Evolutionary conservation across 2,113 vertebrate genomes (phyloP).

Genomic region (Tragelaphus strepsiceros): DNA sequence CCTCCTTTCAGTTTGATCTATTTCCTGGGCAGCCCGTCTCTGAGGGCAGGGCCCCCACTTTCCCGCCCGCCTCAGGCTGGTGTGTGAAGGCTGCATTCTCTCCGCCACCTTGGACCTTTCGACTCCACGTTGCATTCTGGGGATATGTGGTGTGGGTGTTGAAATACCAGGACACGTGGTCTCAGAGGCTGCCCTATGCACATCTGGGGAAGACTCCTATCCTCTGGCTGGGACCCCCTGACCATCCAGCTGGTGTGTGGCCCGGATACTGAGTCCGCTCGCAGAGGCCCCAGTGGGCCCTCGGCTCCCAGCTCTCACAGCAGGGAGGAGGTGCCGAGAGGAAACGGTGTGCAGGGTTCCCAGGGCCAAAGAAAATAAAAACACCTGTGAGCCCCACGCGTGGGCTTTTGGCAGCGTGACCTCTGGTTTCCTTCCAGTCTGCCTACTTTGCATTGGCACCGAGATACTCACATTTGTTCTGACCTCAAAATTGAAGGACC

Average conservation of each 20-base stretch:
- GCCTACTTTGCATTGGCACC: not conserved
- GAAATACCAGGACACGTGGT: slow-evolving; percentile 38
- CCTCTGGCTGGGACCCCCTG: slow-evolving; percentile 38
- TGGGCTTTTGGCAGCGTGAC: slow-evolving; percentile 19
- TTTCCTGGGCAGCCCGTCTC: not conserved
- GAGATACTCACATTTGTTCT: not conserved
- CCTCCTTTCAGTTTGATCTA: not conserved
- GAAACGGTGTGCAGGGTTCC: not conserved
- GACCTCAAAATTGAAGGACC: not conserved
- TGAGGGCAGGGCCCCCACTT: not conserved
- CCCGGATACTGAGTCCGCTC: slow-evolving; percentile 52
- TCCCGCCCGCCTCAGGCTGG: fast-evolving
- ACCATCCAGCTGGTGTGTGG: slow-evolving; percentile 24
- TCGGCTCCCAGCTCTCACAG: not conserved
- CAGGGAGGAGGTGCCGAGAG: not conserved
- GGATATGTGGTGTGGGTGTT: not conserved
- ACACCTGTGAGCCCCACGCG: slow-evolving; percentile 45
- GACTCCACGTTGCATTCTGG: fast-evolving
- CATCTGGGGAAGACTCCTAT: slow-evolving; percentile 49
- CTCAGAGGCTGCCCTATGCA: slow-evolving; percentile 4
- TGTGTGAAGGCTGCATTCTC: not conserved
- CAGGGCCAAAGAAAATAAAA: slow-evolving; percentile 44
- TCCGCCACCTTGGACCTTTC: not conserved
- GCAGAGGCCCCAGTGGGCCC: slow-evolving; percentile 35
- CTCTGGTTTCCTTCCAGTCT: not conserved